phyloP scores from a whole-genome alignment of 2,113 vertebrate genomes.

The Halichoerus grypus region DNA sequence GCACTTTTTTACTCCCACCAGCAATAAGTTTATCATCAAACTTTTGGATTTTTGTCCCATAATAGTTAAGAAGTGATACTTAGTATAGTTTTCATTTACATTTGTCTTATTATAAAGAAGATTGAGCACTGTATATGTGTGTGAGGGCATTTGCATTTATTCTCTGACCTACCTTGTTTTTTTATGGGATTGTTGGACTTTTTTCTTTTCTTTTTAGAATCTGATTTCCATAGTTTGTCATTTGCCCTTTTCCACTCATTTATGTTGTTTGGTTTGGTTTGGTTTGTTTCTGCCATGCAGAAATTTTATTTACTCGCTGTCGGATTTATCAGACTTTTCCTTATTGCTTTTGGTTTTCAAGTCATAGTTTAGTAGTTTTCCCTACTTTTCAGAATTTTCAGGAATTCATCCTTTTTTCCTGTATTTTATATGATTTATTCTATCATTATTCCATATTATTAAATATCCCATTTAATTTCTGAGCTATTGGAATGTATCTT shows the following conservation, averaged over 20 bases:
- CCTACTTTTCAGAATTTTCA: neutral
- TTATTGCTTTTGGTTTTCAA: slow-evolving; percentile 8
- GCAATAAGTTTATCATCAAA: neutral
- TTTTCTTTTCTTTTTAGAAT: neutral
- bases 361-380: neutral
- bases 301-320: neutral
- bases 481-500: neutral
- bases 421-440: neutral
- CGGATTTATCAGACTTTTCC: neutral
- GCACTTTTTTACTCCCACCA: neutral
- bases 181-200: neutral
- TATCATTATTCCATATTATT: neutral
- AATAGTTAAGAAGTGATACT: neutral
- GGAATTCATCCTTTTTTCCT: neutral
- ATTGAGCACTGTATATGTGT: neutral
- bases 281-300: neutral
- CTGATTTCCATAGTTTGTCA: neutral
- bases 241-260: neutral
- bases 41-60: neutral
- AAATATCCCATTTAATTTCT: neutral
- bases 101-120: neutral
- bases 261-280: neutral
- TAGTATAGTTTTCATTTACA: neutral
- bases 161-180: neutral
- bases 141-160: neutral